Evolutionary conservation across 2,113 vertebrate genomes (phyloP), one percentile per base, ranked within the genome.

Genomic region (Argyrosomus japonicus): DNA sequence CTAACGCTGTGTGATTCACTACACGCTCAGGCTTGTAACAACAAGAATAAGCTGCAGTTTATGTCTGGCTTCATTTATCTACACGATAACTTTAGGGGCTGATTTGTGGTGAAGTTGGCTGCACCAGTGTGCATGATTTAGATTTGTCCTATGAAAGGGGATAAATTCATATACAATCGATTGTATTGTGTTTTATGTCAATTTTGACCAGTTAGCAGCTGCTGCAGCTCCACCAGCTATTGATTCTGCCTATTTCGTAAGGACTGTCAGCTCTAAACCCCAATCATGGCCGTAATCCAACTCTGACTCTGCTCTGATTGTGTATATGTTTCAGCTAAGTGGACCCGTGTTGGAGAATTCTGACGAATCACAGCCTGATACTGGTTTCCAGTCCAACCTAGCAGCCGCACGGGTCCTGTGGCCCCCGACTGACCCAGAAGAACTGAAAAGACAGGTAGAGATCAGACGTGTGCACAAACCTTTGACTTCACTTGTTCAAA

Each of bases 391-490:
- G n/a, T 56, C 77, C 23, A 56, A 45, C 23, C 54, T 61, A 80
- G 93, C 47, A 23, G 60, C 77, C 67, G 29, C 88, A 1, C 79
- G 69, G 6, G 14, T 89, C 0, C 87, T 96, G 71, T 96, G 96
- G 95, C 92, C 95, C 85, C 94, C 93, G 50, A 81, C 82, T 21
- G 94, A 97, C 74, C 83, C 91, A 68, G 97, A 97, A 81, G 95
- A 97, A 68, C 84, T 93, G 25, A 97, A 91, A 82, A 96, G 92
- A 91, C 97, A 96, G 89, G 93, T 94, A 77, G 12, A 47, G 14
- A 10, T 54, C 7, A 12, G 47, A 63, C 11, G 2, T 12, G 32
- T 13, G 32, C 23, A 23, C 2, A 4, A 69, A 75, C 1, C 13
- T 53, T 63, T 45, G 23, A 19, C 17, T 62, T 14, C 2, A n/a